Base-by-base conservation (phyloP, 2,888 invertebrate genomes). In the Ceriagrion tenellum region DNA sequence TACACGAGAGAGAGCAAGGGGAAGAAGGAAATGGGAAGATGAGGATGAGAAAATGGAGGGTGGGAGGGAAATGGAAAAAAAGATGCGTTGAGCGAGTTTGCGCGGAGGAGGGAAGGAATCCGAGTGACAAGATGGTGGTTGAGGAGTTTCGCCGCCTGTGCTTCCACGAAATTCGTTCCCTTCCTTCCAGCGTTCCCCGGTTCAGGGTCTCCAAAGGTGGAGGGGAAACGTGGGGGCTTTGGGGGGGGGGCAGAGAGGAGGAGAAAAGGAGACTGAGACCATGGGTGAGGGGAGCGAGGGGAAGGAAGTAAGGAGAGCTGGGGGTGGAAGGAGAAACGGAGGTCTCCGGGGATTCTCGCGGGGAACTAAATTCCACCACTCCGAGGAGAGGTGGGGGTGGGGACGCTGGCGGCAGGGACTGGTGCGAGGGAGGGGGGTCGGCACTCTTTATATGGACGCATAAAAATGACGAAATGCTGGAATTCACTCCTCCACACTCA, bases 111-210 rank as follows among this genome's bases (percentile, higher is more conserved):
- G 74, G 91, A 91, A 63, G 91, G 91, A 91, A 91, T 91, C 63
- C 91, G 63, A 91, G 91, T 91, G 91, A 91, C 91, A 91, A 91
- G 91, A 91, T 91, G 91, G 91, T 91, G 91, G 91, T 59, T 55
- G 59, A 8, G 59, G 81, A 81, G 63, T 91, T 63, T 91, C 40
- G 35, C 91, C 63, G 81, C 63, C 63, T 91, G 47, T 47, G 91
- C 55, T 91, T 91, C 91, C 40, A n/a, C 91, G 91, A 91, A 40
- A 91, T 91, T 40, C 40, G 63, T 91, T 63, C 91, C 26, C 59
- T 89, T n/a, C 26, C 89, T 89, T 89, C 55, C n/a, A 55, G 81
- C 47, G 89, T 89, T 47, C 89, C 47, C 55, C 81, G 81, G 81
- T 35, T 81, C 81, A 59, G 35, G 35, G 30, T 81, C 30, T 81